A percentile compares a stretch with the other conserved stretches of the same genome.
Conservation (phyloP, 2,888 invertebrate genomes). For the Cynaeus angustus region DNA sequence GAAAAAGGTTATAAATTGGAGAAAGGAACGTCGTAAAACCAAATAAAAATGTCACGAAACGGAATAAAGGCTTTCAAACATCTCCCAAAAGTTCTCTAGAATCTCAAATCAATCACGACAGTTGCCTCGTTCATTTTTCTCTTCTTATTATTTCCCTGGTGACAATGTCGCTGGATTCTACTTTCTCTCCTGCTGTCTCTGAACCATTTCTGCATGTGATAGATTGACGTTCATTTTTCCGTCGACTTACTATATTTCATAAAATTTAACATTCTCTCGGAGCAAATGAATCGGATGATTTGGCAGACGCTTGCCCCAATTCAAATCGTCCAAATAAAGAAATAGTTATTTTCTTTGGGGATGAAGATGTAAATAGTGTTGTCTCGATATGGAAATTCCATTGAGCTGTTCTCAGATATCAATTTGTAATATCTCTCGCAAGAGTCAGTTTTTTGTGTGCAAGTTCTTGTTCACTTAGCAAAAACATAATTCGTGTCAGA, state of each 20-base stretch:
- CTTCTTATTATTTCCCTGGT: conserved; percentile 68
- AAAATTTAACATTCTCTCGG: conserved; percentile 57
- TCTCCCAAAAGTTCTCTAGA: conserved; percentile 55
- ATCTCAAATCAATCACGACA: conserved; percentile 68
- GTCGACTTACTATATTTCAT: conserved; percentile 63
- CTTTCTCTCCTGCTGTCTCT: conserved; percentile 66
- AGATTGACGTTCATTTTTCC: conserved; percentile 67
- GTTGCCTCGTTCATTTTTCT: conserved; percentile 66
- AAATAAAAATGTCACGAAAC: conserved; percentile 46
- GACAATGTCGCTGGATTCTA: conserved; percentile 67
- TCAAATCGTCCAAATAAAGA: conserved; percentile 12
- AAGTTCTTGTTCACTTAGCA: conserved; percentile 57
- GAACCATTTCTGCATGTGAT: conserved; percentile 65
- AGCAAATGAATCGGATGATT: conserved; percentile 55
- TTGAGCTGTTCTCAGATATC: conserved; percentile 50
- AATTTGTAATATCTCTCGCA: conserved; percentile 55
- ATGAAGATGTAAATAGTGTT: conserved; percentile 1
- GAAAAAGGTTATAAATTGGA: conserved; percentile 9
- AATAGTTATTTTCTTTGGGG: not conserved
- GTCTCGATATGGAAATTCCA: not conserved
- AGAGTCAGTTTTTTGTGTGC: conserved; percentile 50
- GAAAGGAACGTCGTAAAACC: conserved; percentile 16
- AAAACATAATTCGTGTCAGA: conserved; percentile 55
- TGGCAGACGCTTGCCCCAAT: conserved; percentile 10
- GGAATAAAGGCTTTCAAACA: conserved; percentile 45